Base-by-base conservation (phyloP, 2,797 vertebrate genomes). In the Threskiornis aethiopicus region DNA sequence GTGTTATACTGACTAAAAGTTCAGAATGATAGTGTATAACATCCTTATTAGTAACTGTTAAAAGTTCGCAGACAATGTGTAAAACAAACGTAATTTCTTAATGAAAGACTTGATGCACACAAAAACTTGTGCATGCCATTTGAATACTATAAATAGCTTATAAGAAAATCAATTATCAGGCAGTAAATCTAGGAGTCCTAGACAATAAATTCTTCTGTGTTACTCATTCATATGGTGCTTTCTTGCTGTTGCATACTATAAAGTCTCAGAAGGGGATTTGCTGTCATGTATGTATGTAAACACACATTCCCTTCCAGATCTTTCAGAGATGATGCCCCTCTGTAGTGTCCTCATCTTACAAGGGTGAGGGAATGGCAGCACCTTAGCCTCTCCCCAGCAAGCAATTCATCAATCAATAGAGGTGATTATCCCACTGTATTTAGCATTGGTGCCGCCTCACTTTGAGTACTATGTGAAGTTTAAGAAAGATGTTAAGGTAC, bases 371-470 rank as follows among this genome's bases (percentile, higher is more conserved):
- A 88, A 79, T 20, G n/a, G 22, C 55, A 77, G 26, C 21, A 51
- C 16, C 37, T 65, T 78, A 64, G 49, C 49, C 24, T 83, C 26
- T 69, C 6, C n/a, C 6, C 19, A 81, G 1, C 5, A 72, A 67
- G 7, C 25, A 78, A 25, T 82, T 49, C 0, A 11, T 26, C 7
- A 73, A n/a, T 41, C 13, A 80, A 35, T 15, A 33, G 4, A 77
- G 29, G 7, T 42, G 10, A 55, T 55, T 91, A 28, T 64, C 31
- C 24, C 12, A 4, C 29, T 51, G 12, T 55, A 18, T 89, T 88
- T 52, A 77, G n/a, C 42, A 13, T 20, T 47, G 6, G 3, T 59
- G n/a, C 0, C 1, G 21, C 3, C 21, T 58, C 49, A 22, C n/a
- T n/a, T 35, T 31, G 20, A 46, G n/a, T 13, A 16, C 10, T 35